Conservation (phyloP, 1,140 invertebrate genomes). For the Rhagoletis zephyria region DNA sequence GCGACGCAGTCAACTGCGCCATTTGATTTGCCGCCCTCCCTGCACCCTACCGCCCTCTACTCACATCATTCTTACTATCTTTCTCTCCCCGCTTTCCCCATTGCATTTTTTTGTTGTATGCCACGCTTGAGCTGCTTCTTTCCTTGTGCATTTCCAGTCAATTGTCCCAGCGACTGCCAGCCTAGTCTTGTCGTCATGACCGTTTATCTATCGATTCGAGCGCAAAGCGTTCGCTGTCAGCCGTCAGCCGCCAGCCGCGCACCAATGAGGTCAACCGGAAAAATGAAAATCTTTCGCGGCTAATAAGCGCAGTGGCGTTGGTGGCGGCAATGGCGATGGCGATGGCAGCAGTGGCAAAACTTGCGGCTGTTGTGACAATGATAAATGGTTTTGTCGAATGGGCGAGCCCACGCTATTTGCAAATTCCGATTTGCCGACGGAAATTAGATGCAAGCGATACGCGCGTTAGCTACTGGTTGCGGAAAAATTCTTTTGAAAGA, state of each 20-base stretch:
- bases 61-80: neutral
- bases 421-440: neutral
- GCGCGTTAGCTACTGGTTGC: neutral
- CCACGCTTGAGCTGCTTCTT: neutral
- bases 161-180: neutral
- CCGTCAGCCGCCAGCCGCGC: neutral
- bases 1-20: slow-evolving; percentile 16
- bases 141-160: neutral
- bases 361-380: slow-evolving; percentile 27
- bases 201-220: slow-evolving; percentile 40
- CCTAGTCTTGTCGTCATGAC: neutral
- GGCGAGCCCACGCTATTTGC: neutral
- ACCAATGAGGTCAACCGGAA: neutral
- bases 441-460: slow-evolving; percentile 28
- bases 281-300: slow-evolving; percentile 26
- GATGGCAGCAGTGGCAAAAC: neutral
- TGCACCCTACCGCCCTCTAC: neutral
- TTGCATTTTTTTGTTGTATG: too few species aligned
- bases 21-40: neutral
- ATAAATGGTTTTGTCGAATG: slow-evolving; percentile 16
- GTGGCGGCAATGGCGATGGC: neutral
- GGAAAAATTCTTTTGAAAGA: neutral
- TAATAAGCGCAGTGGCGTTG: slow-evolving; percentile 14
- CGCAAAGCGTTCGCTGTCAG: neutral
- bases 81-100: neutral